Base-by-base conservation (phyloP, 2,113 vertebrate genomes). In the Polypterus senegalus region DNA sequence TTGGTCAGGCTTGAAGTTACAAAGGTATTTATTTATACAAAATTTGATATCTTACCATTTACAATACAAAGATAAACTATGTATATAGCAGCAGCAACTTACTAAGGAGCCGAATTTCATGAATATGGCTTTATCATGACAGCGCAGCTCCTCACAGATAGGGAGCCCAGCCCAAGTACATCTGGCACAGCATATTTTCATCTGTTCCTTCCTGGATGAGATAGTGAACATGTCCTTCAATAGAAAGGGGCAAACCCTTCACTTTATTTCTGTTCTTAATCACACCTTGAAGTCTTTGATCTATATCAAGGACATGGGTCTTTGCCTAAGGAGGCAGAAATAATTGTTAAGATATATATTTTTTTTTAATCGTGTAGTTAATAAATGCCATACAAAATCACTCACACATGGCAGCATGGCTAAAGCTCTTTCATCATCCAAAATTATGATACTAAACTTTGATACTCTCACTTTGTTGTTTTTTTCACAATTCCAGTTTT, bases 141-240 rank as follows among this genome's bases (percentile, higher is more conserved):
- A 8, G 51, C 51, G 10, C 4, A 52, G 51, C 4, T 7, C 3
- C 64, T 87, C 76, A 97, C 77, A 98, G 90, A 69, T 96, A 97
- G 3, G 96, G 92, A 11, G 91, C 94, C 96, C 96, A 99, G 53
- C 96, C 95, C 72, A 99, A 84, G 65, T 99, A 98, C 96, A 99
- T 94, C 70, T 91, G 93, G 73, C 96, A 97, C 7, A 99, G 83
- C 70, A 94, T 79, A 54, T 91, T 96, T 67, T 96, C 91, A 56
- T 97, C 88, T 3, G 88, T 97, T 67, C 91, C 88, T 79, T 99
- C 94, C 67, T 97, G 92, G 74, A 99, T 98, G 58, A 99, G 91
- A 77, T 97, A 97, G 77, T 98, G 96, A 64, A 93, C 92, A 0
- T 99, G 96, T 54, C 95, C 96, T 82, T 99, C 96, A 59, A 99